Conservation (phyloP, 2,113 vertebrate genomes). For the Arothron firmamentum region DNA sequence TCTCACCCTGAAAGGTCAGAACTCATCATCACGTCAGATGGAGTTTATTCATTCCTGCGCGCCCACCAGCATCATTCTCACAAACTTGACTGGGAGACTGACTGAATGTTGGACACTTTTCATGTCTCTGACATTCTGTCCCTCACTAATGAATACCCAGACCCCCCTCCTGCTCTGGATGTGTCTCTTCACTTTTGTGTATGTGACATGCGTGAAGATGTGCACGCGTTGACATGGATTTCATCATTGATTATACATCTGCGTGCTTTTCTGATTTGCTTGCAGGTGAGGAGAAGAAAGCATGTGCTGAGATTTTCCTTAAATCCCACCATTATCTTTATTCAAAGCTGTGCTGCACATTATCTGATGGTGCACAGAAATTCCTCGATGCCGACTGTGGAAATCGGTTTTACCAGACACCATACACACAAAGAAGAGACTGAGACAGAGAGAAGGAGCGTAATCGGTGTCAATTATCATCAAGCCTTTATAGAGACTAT, state of each 20-base stretch:
- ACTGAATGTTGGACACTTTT: slow-evolving; percentile 38
- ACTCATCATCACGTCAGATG: slow-evolving; percentile 53
- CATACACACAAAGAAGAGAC: slow-evolving; percentile 8
- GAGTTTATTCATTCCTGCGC: slow-evolving; percentile 52
- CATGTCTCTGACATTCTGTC: slow-evolving; percentile 25
- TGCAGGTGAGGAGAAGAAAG: slow-evolving; percentile 50
- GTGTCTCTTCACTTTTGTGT: slow-evolving; percentile 3
- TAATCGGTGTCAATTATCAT: slow-evolving; percentile 54
- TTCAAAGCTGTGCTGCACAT: slow-evolving; percentile 32
- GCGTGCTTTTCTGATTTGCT: slow-evolving; percentile 36
- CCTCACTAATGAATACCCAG: not conserved
- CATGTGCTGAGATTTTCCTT: slow-evolving; percentile 37
- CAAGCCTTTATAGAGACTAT: slow-evolving; percentile 42
- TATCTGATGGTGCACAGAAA: slow-evolving; percentile 54
- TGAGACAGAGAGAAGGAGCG: slow-evolving; percentile 12
- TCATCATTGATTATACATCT: slow-evolving; percentile 15
- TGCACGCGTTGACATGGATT: slow-evolving; percentile 9
- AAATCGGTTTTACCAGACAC: slow-evolving; percentile 53
- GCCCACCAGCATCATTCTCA: slow-evolving; percentile 45
- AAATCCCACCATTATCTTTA: slow-evolving; percentile 43
- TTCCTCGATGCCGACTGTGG: slow-evolving; percentile 35
- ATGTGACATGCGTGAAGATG: slow-evolving; percentile 10
- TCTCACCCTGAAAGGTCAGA: slow-evolving; percentile 60
- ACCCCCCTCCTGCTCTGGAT: slow-evolving; percentile 1
- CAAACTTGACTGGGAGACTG: slow-evolving; percentile 40